Percentiles rank a stretch among this genome's conserved stretches.
Evolutionary conservation across 1,140 invertebrate genomes (phyloP).

Genomic region (Leucophenga varia): DNA sequence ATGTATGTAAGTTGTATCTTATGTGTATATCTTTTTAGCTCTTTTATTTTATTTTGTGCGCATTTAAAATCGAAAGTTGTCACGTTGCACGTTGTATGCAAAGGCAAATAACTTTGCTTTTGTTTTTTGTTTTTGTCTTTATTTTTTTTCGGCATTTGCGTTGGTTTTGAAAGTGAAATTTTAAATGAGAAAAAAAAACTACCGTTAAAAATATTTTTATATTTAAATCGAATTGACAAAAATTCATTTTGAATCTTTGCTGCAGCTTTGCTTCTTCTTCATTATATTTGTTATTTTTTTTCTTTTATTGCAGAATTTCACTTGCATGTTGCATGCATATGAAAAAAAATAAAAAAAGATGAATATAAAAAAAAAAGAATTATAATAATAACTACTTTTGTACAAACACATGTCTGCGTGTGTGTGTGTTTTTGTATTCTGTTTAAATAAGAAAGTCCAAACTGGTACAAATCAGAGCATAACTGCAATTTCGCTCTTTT

Average conservation of each 20-base stretch:
- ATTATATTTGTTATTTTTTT: too few species aligned
- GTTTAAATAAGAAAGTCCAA: constrained; percentile 56
- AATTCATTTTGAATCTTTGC: too few species aligned
- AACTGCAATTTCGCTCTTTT: constrained; percentile 49
- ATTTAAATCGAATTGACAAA: too few species aligned
- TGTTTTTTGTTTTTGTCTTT: constrained; percentile 22
- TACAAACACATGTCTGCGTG: constrained; percentile 17
- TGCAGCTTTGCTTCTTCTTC: too few species aligned
- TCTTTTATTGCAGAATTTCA: too few species aligned
- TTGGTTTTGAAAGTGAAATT: constrained; percentile 50
- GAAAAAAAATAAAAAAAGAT: constrained; percentile 22
- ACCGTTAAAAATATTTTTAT: too few species aligned
- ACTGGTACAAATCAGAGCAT: constrained; percentile 57
- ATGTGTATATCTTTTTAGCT: background rate
- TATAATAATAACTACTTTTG: constrained; percentile 5
- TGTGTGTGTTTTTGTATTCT: constrained; percentile 23
- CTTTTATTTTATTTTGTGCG: constrained; percentile 1
- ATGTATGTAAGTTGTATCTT: constrained; percentile 28
- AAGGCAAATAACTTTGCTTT: constrained; percentile 42
- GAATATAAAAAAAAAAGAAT: constrained; percentile 19
- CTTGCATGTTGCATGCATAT: too few species aligned
- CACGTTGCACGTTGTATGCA: too few species aligned
- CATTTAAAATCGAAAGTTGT: constrained; percentile 49
- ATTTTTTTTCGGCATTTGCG: constrained; percentile 28
- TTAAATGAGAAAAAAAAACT: too few species aligned